Base-by-base conservation (phyloP, 2,888 invertebrate species). In the Schizotus pectinicornis region DNA sequence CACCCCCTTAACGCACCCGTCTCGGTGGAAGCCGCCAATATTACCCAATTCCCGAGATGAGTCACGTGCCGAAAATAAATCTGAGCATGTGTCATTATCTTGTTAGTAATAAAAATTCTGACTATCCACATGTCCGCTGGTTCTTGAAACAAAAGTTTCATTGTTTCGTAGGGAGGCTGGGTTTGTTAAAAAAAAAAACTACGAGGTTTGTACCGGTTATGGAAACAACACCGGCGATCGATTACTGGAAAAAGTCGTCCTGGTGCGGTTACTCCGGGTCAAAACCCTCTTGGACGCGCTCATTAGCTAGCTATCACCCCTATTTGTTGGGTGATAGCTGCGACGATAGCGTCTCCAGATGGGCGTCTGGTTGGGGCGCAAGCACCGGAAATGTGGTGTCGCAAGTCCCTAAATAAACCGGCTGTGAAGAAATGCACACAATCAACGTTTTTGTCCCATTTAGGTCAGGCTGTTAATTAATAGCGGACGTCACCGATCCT, bases 201-300 rank as follows among this genome's bases (percentile, higher is more conserved):
- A 47, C n/a, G 22, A 7, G 32, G 31, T 38, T 6, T 31, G 46
- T 50, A 39, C 59, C 59, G 42, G 33, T 54, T 49, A 59, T 50
- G 59, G 59, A 36, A 30, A 35, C 11, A 43, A 32, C 22, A 22
- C 22, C 31, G 8, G 42, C 22, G 12, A 47, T 39, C 22, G 22
- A 22, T 46, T 38, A 33, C 42, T 41, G 9, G 42, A 51, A 51
- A 47, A 59, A 51, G 32, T 54, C 41, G 51, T 51, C 54, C 13
- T 13, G 33, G 38, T 37, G 46, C 55, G 55, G 51, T 55, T 55
- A 59, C 51, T 55, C 22, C 11, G 50, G 59, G 59, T 59, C 59
- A 54, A 41, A 59, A 56, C 22, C 38, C 56, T 13, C 33, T n/a
- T 9, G 11, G 2, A 45, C 43, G 30, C 37, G 22, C 22, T 22